Percentiles rank a stretch among this genome's conserved stretches.
Evolutionary conservation across 1,140 invertebrate genomes (phyloP).

Genomic region (Orussus abietinus): DNA sequence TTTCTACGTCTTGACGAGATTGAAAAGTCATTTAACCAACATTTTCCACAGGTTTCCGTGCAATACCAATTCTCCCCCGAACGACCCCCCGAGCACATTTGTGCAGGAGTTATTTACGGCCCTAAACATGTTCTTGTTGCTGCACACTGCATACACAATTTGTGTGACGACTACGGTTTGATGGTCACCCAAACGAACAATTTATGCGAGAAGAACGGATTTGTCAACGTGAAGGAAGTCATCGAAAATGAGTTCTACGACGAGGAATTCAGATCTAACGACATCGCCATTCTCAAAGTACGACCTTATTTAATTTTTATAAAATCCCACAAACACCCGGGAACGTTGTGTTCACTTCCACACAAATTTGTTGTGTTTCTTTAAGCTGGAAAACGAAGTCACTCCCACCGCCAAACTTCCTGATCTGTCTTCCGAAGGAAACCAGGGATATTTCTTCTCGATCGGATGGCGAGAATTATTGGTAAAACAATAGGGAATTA

Average conservation of each 20-base stretch:
- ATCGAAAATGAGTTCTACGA: conserved; percentile 12
- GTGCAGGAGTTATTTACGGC: conserved; percentile 10
- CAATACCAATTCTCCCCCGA: conserved; percentile 5
- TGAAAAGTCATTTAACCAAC: no score
- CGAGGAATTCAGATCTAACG: conserved; percentile 1
- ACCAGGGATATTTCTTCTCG: not conserved
- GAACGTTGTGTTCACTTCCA: no score
- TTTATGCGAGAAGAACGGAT: conserved; percentile 10
- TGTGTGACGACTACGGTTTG: conserved; percentile 5
- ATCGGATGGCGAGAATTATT: conserved; percentile 9
- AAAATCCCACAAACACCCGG: no score
- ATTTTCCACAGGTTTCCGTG: conserved; percentile 11
- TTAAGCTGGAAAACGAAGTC: conserved; percentile 8
- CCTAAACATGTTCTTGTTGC: conserved; percentile 3
- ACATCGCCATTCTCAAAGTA: conserved; percentile 10
- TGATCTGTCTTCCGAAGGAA: not conserved
- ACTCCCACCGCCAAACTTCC: conserved; percentile 1
- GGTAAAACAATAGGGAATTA: conserved; percentile 3
- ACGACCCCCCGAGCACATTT: conserved; percentile 6
- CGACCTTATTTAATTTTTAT: not conserved
- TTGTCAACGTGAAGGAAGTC: conserved; percentile 5
- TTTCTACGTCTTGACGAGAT: no score
- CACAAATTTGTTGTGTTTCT: not conserved
- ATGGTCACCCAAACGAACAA: conserved; percentile 9
- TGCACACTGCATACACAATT: conserved; percentile 7